Conservation (phyloP, 2,888 invertebrate species). For the Romanomermis culicivorax region DNA sequence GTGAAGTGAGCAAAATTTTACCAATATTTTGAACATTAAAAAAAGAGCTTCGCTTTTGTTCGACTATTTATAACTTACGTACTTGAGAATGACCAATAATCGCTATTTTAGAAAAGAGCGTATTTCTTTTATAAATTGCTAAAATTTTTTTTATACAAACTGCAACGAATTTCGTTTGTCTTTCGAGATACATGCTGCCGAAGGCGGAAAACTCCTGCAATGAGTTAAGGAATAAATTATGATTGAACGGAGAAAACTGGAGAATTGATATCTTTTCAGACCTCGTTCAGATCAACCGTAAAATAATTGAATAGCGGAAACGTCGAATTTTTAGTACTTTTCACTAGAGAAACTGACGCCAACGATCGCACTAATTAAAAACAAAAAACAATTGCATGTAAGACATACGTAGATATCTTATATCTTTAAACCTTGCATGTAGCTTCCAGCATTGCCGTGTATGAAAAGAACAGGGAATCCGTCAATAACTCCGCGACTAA, state of each 20-base stretch:
- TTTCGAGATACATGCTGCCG: slow-evolving; percentile 56
- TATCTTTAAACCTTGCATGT: slow-evolving; percentile 65
- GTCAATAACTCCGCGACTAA: slow-evolving; percentile 38
- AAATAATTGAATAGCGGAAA: slow-evolving; percentile 74
- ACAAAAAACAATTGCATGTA: background rate
- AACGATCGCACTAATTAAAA: slow-evolving; percentile 49
- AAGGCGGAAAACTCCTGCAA: slow-evolving; percentile 53
- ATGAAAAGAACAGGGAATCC: slow-evolving; percentile 83
- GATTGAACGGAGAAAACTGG: background rate
- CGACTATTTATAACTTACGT: slow-evolving; percentile 24
- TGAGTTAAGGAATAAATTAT: background rate
- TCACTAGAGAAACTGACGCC: slow-evolving; percentile 70
- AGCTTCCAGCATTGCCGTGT: slow-evolving; percentile 82
- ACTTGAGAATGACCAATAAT: slow-evolving; percentile 90
- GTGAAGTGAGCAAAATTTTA: too few species aligned
- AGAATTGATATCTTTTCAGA: slow-evolving; percentile 13
- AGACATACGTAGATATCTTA: too few species aligned
- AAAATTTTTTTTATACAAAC: slow-evolving; percentile 35
- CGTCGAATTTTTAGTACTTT: slow-evolving; percentile 46
- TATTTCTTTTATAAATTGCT: slow-evolving; percentile 43
- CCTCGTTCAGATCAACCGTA: slow-evolving; percentile 63
- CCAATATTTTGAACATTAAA: too few species aligned
- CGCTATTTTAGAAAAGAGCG: too few species aligned
- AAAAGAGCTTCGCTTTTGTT: too few species aligned
- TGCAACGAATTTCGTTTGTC: slow-evolving; percentile 42